phyloP scores from a whole-genome alignment of 2,797 vertebrate species.

The Tragopan temminckii region DNA sequence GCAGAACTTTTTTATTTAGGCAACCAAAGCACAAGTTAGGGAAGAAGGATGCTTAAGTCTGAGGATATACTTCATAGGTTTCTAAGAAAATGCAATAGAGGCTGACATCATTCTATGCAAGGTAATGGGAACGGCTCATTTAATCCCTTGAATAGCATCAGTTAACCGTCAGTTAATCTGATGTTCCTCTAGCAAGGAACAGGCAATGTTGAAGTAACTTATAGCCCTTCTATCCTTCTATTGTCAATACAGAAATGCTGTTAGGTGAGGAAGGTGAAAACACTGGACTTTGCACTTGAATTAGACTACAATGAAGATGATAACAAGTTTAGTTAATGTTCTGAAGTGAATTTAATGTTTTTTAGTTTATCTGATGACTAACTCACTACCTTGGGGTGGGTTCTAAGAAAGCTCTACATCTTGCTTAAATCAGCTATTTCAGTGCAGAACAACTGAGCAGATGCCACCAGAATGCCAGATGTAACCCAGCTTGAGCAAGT shows the following conservation, averaged over 20 bases:
- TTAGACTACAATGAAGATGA: not conserved
- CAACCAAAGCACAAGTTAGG: not conserved
- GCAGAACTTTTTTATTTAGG: not conserved
- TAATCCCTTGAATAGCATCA: not conserved
- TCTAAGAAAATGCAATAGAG: not conserved
- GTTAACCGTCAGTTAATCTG: too few species aligned
- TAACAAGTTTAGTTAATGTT: not conserved
- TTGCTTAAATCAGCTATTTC: not conserved
- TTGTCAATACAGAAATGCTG: not conserved
- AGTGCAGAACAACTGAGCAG: not conserved
- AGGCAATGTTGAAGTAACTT: not conserved
- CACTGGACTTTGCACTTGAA: not conserved
- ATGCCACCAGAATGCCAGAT: not conserved
- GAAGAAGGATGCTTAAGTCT: not conserved
- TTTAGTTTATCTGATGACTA: not conserved
- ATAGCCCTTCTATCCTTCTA: rapidly evolving
- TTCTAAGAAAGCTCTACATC: not conserved
- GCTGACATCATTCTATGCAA: not conserved
- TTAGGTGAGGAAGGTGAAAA: not conserved
- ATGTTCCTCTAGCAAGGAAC: not conserved
- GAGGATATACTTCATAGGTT: not conserved
- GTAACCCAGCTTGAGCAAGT: not conserved
- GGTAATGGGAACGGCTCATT: not conserved
- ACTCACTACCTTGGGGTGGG: not conserved
- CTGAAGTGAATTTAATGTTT: not conserved